Percentiles rank a stretch among this genome's conserved stretches.
Conservation (phyloP, 1,140 invertebrate genomes). For the Coenobita brevimanus region DNA sequence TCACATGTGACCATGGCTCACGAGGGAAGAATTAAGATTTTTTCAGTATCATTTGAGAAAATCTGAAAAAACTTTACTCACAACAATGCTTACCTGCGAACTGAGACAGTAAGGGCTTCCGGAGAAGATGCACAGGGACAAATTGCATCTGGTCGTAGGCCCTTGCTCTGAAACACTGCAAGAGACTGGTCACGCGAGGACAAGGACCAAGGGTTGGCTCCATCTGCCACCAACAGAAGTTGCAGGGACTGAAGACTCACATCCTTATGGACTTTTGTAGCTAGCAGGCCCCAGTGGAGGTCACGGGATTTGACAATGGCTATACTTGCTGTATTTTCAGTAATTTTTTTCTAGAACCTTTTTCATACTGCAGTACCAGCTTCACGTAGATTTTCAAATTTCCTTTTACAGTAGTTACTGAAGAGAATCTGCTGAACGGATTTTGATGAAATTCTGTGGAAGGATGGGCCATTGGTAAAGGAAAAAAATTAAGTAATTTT, state of each 20-base stretch:
- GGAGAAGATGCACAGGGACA: slow-evolving; percentile 98
- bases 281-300: slow-evolving; percentile 97
- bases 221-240: slow-evolving; percentile 95
- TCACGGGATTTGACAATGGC: slow-evolving; percentile 99
- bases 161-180: slow-evolving; percentile 89
- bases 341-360: too few relatives aligned
- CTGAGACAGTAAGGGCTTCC: slow-evolving; percentile 96
- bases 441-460: too few relatives aligned
- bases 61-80: too few relatives aligned
- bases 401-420: too few relatives aligned
- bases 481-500: too few relatives aligned
- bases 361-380: too few relatives aligned
- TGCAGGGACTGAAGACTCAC: slow-evolving; percentile 92
- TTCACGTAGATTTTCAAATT: too few relatives aligned
- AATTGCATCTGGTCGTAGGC: slow-evolving; percentile 94
- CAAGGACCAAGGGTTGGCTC: slow-evolving; percentile 98
- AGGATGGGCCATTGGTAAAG: too few relatives aligned
- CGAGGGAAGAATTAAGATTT: too few relatives aligned
- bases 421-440: too few relatives aligned
- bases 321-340: slow-evolving; percentile 92
- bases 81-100: slow-evolving; percentile 79
- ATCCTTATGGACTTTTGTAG: slow-evolving; percentile 98
- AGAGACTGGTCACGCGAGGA: slow-evolving; percentile 99
- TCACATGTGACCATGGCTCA: too few relatives aligned
- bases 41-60: too few relatives aligned